These are phyloP conservation scores for Gastrophysa polygoni DNA, from an alignment of 2,888 invertebrate genomes.

Conservation along the genomic window DNA sequence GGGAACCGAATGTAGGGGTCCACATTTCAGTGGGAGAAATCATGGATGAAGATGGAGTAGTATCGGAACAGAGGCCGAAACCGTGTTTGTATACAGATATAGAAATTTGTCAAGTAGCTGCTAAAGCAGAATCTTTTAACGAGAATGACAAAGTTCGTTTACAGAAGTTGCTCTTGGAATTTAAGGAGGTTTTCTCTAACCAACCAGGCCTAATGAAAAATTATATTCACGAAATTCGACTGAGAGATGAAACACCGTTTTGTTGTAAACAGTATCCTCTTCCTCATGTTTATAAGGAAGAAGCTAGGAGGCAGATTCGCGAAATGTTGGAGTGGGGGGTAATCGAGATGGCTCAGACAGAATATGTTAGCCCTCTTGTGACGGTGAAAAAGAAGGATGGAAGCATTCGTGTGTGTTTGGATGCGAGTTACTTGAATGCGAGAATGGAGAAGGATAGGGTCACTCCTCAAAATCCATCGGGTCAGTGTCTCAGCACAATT, in stretches of 20 bases:
- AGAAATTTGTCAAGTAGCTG: no score
- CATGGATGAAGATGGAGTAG: no score
- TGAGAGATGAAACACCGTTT: conserved; percentile 19
- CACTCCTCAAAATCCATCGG: conserved; percentile 24
- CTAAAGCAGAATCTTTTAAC: no score
- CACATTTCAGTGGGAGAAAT: no score
- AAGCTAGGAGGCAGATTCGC: conserved; percentile 11
- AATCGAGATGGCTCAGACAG: conserved; percentile 7
- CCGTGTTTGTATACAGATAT: no score
- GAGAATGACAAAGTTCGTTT: no score
- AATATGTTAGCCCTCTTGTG: conserved; percentile 26
- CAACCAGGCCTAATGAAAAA: no score
- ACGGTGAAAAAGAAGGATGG: conserved; percentile 29
- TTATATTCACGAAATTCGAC: no score
- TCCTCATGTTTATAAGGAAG: conserved; percentile 6
- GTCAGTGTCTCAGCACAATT: conserved; percentile 12
- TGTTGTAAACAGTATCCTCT: conserved; percentile 17
- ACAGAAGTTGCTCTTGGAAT: no score
- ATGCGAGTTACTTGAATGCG: conserved; percentile 26
- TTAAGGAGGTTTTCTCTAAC: no score
- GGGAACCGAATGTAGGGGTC: no score
- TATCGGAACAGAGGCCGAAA: no score
- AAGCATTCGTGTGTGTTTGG: conserved; percentile 27
- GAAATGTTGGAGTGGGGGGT: conserved; percentile 27
- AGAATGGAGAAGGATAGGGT: conserved; percentile 22